A percentile compares a stretch with the other conserved stretches of the same genome.
phyloP scores from a whole-genome alignment of 1,140 invertebrate species.

The Achatina immaculata region DNA sequence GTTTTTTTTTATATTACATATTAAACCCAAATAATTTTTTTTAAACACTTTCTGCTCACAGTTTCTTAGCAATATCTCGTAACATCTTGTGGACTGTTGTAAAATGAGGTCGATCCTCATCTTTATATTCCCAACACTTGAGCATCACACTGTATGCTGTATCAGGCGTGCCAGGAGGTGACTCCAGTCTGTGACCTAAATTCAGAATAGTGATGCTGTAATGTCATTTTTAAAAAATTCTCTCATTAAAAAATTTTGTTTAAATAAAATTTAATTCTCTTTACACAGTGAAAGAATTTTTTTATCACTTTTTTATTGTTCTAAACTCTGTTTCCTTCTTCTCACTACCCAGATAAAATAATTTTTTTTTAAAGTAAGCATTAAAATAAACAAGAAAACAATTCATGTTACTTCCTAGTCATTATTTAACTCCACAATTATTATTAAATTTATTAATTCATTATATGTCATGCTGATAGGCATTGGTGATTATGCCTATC shows the following conservation, averaged over 20 bases:
- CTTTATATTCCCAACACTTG: conserved; percentile 92
- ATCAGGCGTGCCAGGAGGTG: conserved; percentile 87
- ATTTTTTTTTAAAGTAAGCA: neutral
- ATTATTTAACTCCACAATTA: no score
- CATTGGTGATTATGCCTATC: no score
- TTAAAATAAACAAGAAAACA: neutral
- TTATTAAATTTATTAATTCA: no score
- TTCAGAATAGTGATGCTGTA: conserved; percentile 12
- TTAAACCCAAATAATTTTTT: no score
- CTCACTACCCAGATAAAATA: neutral
- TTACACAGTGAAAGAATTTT: neutral
- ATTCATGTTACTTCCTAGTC: no score
- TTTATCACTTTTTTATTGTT: neutral
- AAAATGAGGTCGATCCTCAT: conserved; percentile 92
- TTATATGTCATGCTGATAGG: no score
- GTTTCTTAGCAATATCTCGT: conserved; percentile 19
- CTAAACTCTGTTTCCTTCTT: neutral
- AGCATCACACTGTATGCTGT: conserved; percentile 93
- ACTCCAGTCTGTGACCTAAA: conserved; percentile 89
- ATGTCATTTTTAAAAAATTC: neutral
- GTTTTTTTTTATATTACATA: no score
- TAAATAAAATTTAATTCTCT: neutral
- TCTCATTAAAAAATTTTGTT: neutral
- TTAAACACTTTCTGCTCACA: conserved; percentile 36
- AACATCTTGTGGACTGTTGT: conserved; percentile 78